Conservation (phyloP, 2,888 invertebrate species). For the Macrostomum cliftonense region DNA sequence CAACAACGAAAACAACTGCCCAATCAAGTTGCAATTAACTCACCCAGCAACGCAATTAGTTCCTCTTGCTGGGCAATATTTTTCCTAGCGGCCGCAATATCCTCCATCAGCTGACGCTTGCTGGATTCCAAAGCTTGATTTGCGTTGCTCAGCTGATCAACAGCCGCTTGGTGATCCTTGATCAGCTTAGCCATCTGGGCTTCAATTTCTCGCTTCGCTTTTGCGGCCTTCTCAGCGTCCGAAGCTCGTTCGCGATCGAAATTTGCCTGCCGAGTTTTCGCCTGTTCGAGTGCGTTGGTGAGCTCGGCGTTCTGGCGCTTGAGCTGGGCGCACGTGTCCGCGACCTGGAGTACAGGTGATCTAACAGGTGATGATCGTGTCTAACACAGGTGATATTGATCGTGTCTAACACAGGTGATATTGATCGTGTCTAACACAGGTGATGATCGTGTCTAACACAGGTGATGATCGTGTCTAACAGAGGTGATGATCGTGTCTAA, state of each 20-base stretch:
- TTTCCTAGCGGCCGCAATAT: slow-evolving; percentile 17
- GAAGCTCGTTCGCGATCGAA: no score
- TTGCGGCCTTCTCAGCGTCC: no score
- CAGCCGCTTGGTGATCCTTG: slow-evolving; percentile 16
- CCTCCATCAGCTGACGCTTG: slow-evolving; percentile 18
- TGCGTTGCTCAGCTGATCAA: slow-evolving; percentile 16
- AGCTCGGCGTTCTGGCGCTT: slow-evolving; percentile 7
- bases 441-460: no score
- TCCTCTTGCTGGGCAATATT: slow-evolving; percentile 19
- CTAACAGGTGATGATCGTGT: slow-evolving; percentile 10
- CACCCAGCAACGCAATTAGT: slow-evolving; percentile 20
- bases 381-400: no score
- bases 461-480: no score
- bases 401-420: no score
- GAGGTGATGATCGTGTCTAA: no score
- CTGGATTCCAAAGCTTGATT: slow-evolving; percentile 16
- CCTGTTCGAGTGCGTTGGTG: slow-evolving; percentile 5
- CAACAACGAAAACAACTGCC: no score
- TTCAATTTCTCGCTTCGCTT: slow-evolving; percentile 20
- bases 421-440: no score
- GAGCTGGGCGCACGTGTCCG: slow-evolving; percentile 1
- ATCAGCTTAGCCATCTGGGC: slow-evolving; percentile 22
- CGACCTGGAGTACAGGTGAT: slow-evolving; percentile 11
- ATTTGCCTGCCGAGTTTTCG: no score
- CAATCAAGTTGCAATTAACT: no score